Evolutionary conservation across 2,797 vertebrate genomes (phyloP).

Genomic region (Coregonus sp.): DNA sequence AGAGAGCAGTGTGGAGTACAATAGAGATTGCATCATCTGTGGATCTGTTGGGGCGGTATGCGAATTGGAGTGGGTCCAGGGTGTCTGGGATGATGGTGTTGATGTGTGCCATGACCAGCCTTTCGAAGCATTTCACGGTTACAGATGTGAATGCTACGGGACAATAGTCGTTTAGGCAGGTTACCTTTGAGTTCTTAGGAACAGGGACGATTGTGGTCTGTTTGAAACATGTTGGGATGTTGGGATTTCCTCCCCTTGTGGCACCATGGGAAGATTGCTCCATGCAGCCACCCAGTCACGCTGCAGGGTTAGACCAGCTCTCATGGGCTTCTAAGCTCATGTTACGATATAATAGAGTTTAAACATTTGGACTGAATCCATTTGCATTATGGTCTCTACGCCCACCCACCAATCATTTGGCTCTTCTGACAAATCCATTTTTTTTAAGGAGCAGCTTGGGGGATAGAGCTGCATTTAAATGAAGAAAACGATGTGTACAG

Average conservation of each 20-base stretch:
- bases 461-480: conserved; percentile 30
- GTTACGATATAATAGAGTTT: conserved; percentile 48
- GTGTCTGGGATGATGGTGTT: too few species aligned
- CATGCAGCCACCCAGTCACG: conserved; percentile 28
- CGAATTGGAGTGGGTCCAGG: too few species aligned
- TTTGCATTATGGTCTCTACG: conserved; percentile 24
- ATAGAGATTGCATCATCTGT: too few species aligned
- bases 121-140: too few species aligned
- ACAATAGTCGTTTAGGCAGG: too few species aligned
- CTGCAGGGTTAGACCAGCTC: conserved; percentile 44
- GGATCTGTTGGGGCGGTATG: too few species aligned
- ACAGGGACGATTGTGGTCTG: too few species aligned
- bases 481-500: conserved; percentile 1
- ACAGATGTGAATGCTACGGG: too few species aligned
- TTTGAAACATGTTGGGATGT: too few species aligned
- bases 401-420: conserved; percentile 30
- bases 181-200: too few species aligned
- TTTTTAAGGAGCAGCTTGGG: background rate
- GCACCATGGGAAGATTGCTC: conserved; percentile 36
- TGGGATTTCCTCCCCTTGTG: conserved; percentile 19
- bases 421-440: conserved; percentile 34
- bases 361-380: conserved; percentile 52
- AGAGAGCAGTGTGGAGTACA: too few species aligned
- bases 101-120: too few species aligned
- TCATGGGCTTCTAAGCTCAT: conserved; percentile 45